Evolutionary conservation across 2,797 vertebrate species (phyloP), one percentile per base, ranked within the genome.

Genomic region (Gobio occitaniae): DNA sequence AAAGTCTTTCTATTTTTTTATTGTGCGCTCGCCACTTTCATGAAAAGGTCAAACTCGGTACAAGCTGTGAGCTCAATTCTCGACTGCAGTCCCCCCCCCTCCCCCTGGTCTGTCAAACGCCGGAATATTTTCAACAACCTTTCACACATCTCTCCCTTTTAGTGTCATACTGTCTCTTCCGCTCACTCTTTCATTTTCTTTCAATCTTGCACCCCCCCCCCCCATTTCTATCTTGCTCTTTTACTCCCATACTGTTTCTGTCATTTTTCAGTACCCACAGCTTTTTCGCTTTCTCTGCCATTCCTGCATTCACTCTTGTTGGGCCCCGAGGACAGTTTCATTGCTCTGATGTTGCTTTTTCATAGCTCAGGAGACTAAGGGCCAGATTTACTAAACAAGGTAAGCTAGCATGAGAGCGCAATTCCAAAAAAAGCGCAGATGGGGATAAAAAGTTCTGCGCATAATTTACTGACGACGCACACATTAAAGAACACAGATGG

Each of bases 31-130:
- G 29, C 69, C 74, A 86, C 88, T 88, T 88, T 86, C 79, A 85
- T 86, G 85, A 85, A 89, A 90, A 90, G 89, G 89, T 90, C 89
- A 90, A 38, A 48, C 70, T 82, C 21, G 25, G 77, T 66, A 86
- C 87, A 76, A 78, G 66, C 86, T 84, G 84, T 59, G 84, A 87
- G 86, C 47, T 32, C 50, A 56, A 82, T 78, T 86, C 79, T 77
- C 17, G 32, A 38, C 44, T 71, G 66, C 83, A 36, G 54, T 36
- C 65, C 29, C 83, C 21, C 38, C 32, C 47, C 32, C 32, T 2
- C 32, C 32, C 32, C 32, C 2, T 25, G 16, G n/a, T 65, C 68
- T 65, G 70, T 87, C 85, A 63, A 71, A 66, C 76, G 12, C 16
- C 19, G 1, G 41, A 68, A 50, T 74, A 21, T 70, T 78, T 56